Percentiles rank a stretch among this genome's conserved stretches.
These are phyloP conservation scores for Drosophila vallismaia DNA, from an alignment of 2,888 invertebrate genomes.

Conservation along the genomic window DNA sequence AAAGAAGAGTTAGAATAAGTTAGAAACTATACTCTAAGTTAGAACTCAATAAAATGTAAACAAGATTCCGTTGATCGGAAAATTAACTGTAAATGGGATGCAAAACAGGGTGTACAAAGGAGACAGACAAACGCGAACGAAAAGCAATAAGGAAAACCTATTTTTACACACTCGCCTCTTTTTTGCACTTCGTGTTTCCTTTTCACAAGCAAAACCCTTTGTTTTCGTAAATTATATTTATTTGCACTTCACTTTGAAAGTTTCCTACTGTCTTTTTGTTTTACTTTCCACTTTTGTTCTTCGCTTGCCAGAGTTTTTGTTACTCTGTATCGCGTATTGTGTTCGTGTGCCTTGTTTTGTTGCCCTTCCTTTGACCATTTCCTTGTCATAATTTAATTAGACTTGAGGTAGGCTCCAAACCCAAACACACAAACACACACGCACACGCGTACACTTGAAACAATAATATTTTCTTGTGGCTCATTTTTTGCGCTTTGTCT, in stretches of 20 bases:
- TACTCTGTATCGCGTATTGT: background rate
- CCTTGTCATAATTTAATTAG: constrained; percentile 54
- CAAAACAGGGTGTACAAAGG: no score
- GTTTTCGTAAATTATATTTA: background rate
- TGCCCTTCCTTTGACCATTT: constrained; percentile 35
- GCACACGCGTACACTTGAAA: constrained; percentile 8
- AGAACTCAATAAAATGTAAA: background rate
- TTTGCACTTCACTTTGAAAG: background rate
- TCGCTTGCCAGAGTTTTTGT: background rate
- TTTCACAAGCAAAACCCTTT: background rate
- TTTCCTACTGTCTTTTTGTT: background rate
- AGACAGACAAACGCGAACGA: no score
- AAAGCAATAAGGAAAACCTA: no score
- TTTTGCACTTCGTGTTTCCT: no score
- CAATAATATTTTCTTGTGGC: constrained; percentile 9
- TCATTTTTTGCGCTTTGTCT: constrained; percentile 33
- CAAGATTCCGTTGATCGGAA: background rate
- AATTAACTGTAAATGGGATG: background rate
- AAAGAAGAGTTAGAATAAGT: no score
- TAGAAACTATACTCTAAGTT: no score
- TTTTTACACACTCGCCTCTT: no score
- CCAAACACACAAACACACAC: background rate
- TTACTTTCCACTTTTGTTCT: background rate
- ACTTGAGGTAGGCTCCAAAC: constrained; percentile 57
- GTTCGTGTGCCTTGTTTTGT: background rate